Percentiles rank a stretch among this genome's conserved stretches.
Conservation (phyloP, 2,888 invertebrate genomes). For the Chorisops tibialis region DNA sequence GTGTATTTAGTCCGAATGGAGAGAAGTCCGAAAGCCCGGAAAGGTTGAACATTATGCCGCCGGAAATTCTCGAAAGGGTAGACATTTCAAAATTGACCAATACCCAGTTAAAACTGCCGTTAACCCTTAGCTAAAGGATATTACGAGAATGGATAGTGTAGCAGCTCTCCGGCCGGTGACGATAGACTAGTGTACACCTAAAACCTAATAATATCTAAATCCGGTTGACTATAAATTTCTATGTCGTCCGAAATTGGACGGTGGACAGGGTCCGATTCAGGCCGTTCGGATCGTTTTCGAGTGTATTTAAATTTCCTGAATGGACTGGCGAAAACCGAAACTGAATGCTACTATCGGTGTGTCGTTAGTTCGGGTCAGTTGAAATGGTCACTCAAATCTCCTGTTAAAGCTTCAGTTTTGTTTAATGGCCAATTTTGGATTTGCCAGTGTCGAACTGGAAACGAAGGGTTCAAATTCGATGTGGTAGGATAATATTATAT, state of each 20-base stretch:
- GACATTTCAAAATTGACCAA: slow-evolving; percentile 27
- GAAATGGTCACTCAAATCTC: slow-evolving; percentile 24
- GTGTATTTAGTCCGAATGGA: slow-evolving; percentile 1
- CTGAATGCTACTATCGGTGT: slow-evolving; percentile 14
- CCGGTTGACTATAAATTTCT: slow-evolving; percentile 32
- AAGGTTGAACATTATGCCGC: background rate
- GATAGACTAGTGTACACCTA: slow-evolving; percentile 25
- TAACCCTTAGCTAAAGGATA: slow-evolving; percentile 25
- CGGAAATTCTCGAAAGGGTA: slow-evolving; percentile 23
- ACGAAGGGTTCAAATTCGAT: slow-evolving; percentile 2
- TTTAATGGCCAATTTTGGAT: slow-evolving; percentile 23
- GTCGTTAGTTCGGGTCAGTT: slow-evolving; percentile 26
- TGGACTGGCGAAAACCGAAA: slow-evolving; percentile 26
- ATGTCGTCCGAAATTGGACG: slow-evolving; percentile 6
- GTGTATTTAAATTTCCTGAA: slow-evolving; percentile 34
- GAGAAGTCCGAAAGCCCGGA: background rate
- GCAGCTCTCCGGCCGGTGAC: slow-evolving; percentile 9
- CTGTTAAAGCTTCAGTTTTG: slow-evolving; percentile 25
- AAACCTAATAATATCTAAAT: slow-evolving; percentile 33
- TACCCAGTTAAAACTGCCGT: slow-evolving; percentile 25
- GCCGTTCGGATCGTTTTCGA: slow-evolving; percentile 24
- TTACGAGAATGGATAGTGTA: slow-evolving; percentile 24
- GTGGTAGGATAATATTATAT: background rate
- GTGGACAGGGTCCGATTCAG: slow-evolving; percentile 1
- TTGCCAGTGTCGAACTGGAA: slow-evolving; percentile 11